Conservation (phyloP, 1,140 invertebrate species). For the Dendroctonus ponderosae region DNA sequence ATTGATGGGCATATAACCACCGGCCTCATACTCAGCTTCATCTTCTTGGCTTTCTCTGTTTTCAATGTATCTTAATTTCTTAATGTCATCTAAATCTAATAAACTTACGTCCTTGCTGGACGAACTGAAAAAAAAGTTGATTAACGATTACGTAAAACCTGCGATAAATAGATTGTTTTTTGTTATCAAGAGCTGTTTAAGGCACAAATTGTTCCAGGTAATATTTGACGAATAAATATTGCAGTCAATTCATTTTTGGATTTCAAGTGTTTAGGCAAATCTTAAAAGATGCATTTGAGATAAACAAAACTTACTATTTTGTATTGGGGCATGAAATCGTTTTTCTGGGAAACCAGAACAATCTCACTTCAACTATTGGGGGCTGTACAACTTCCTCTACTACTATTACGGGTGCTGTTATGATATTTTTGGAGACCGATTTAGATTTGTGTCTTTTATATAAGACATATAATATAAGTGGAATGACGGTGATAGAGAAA, state of each 20-base stretch:
- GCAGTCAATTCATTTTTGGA: no score
- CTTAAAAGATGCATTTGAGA: no score
- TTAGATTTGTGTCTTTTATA: slow-evolving; percentile 21
- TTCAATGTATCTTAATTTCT: slow-evolving; percentile 41
- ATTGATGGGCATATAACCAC: slow-evolving; percentile 95
- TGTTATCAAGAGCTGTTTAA: no score
- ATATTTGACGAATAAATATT: no score
- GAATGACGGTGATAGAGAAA: slow-evolving; percentile 15
- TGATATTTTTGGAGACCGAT: background rate
- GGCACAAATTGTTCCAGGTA: no score
- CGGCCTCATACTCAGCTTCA: slow-evolving; percentile 87
- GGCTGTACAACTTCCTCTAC: slow-evolving; percentile 5
- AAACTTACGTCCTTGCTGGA: slow-evolving; percentile 41
- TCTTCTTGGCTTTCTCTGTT: slow-evolving; percentile 71
- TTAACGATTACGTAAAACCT: no score
- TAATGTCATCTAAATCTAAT: slow-evolving; percentile 40
- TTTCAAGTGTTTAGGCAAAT: no score
- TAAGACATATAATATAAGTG: slow-evolving; percentile 17
- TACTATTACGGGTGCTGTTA: background rate
- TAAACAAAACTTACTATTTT: slow-evolving; percentile 22
- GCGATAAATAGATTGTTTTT: no score
- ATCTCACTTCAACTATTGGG: slow-evolving; percentile 9
- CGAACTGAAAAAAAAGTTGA: slow-evolving; percentile 33
- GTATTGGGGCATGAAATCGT: slow-evolving; percentile 19
- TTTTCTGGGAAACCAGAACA: slow-evolving; percentile 23